Percentiles rank a stretch among this genome's conserved stretches.
These are phyloP conservation scores for Eupithecia vulgata DNA, from an alignment of 2,888 invertebrate genomes.

Conservation along the genomic window DNA sequence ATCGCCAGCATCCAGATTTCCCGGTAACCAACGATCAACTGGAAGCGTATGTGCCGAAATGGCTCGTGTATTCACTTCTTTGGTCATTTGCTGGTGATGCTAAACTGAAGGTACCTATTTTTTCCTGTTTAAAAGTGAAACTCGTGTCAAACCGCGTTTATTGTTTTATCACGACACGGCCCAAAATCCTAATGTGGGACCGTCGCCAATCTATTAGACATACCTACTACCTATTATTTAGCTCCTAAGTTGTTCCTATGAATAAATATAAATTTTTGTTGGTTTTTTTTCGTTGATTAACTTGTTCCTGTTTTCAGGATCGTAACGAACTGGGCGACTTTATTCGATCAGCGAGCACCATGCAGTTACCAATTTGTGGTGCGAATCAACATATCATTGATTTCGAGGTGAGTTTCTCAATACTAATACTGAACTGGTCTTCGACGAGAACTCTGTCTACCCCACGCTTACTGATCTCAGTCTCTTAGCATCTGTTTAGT, in stretches of 20 bases:
- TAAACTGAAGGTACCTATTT: slow-evolving; percentile 90
- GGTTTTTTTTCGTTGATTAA: too few relatives aligned
- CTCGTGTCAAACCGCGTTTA: background rate
- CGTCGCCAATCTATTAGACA: too few relatives aligned
- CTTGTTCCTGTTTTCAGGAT: slow-evolving; percentile 58
- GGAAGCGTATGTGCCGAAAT: slow-evolving; percentile 97
- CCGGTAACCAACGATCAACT: slow-evolving; percentile 96
- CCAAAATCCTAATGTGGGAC: too few relatives aligned
- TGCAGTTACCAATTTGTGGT: slow-evolving; percentile 93
- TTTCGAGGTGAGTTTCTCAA: slow-evolving; percentile 89
- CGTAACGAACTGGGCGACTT: slow-evolving; percentile 98
- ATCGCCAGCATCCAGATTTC: slow-evolving; percentile 96
- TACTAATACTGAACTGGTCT: too few relatives aligned
- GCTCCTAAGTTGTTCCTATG: too few relatives aligned
- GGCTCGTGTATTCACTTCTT: slow-evolving; percentile 95
- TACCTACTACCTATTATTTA: too few relatives aligned
- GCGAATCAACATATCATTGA: slow-evolving; percentile 95
- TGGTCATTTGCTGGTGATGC: slow-evolving; percentile 99
- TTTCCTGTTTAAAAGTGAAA: background rate
- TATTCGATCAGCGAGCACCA: slow-evolving; percentile 96
- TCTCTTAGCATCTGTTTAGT: background rate
- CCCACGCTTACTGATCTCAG: background rate
- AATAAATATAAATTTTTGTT: too few relatives aligned
- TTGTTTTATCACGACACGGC: background rate
- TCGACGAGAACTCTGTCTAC: background rate